Evolutionary conservation across 2,113 vertebrate genomes (phyloP), one percentile per base, ranked within the genome.

Genomic region (Anser brachyrhynchus): DNA sequence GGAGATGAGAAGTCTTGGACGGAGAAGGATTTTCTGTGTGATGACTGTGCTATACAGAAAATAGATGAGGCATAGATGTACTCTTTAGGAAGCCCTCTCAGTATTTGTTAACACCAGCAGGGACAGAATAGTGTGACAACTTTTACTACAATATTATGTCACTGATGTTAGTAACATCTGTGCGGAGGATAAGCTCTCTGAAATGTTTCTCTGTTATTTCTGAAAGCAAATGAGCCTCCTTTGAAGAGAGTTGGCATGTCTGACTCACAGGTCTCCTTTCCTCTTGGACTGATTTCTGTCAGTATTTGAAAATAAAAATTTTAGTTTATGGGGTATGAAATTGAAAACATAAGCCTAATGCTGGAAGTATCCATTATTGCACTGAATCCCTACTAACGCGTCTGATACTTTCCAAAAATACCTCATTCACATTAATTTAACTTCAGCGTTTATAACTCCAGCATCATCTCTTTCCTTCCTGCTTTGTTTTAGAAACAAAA

Each of bases 301-400:
- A 96, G 80, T 75, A 87, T 69, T 94, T 97, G 95, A 90, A 92
- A 90, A 91, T 52, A 80, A 43, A 31, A 75, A 58, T 85, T 97
- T 96, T 93, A 19, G 58, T 97, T 95, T 85, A 72, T 73, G 62
- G 5, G 18, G 51, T 96, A 62, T 96, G 92, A 97, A 96, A 95
- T 88, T 91, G 84, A 96, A 96, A 97, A 82, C 28, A 61, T 84
- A 96, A 95, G n/a, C 76, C 52, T 97, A 65, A 86, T 89, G 77
- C 96, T 97, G 74, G 91, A 96, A 95, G 94, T 84, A 84, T 3
- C 37, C 78, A 54, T 78, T 84, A 65, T 29, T 70, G 62, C 33
- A 49, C 22, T 26, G 54, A 69, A 72, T 74, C 71, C n/a, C 57
- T 88, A 33, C 55, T 88, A 74, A 49, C 0, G 0, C 76, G 80